Evolutionary conservation across 2,113 vertebrate species (phyloP).

Genomic region (Isichthys henryi): DNA sequence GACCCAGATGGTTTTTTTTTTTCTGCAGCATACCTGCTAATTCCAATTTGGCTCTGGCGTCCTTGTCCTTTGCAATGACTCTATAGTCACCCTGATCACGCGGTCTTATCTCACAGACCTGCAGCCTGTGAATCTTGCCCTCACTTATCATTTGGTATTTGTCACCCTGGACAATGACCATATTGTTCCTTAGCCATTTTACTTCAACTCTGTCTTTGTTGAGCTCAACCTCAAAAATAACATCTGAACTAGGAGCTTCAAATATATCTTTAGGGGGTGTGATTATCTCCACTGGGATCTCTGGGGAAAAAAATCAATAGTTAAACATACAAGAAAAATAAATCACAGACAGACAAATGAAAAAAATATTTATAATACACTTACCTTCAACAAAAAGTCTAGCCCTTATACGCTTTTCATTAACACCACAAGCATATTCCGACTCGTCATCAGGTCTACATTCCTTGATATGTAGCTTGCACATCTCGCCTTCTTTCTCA

Average conservation of each 20-base stretch:
- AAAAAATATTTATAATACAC: background rate
- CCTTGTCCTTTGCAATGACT: slow-evolving; percentile 90
- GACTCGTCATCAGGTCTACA: slow-evolving; percentile 93
- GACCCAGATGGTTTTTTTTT: too few relatives aligned
- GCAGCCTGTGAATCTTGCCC: slow-evolving; percentile 86
- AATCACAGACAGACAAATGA: background rate
- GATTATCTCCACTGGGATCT: slow-evolving; percentile 92
- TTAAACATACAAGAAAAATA: background rate
- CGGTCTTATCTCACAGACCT: slow-evolving; percentile 87
- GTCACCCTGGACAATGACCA: slow-evolving; percentile 91
- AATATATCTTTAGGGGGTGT: slow-evolving; percentile 82
- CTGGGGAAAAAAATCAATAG: slow-evolving; percentile 51
- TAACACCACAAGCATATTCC: slow-evolving; percentile 93
- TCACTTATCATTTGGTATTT: slow-evolving; percentile 99
- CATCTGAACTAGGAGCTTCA: slow-evolving; percentile 81
- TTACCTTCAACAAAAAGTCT: slow-evolving; percentile 94
- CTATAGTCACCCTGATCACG: slow-evolving; percentile 95
- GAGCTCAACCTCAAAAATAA: slow-evolving; percentile 42
- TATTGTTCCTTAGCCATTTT: slow-evolving; percentile 95
- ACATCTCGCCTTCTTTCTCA: slow-evolving; percentile 82
- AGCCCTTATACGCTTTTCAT: slow-evolving; percentile 84
- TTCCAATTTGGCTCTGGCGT: slow-evolving; percentile 92
- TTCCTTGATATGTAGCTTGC: slow-evolving; percentile 82
- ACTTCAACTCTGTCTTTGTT: slow-evolving; percentile 95
- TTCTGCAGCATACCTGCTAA: slow-evolving; percentile 72